Conservation (phyloP, 2,888 invertebrate genomes). For the Mamestra brassicae region DNA sequence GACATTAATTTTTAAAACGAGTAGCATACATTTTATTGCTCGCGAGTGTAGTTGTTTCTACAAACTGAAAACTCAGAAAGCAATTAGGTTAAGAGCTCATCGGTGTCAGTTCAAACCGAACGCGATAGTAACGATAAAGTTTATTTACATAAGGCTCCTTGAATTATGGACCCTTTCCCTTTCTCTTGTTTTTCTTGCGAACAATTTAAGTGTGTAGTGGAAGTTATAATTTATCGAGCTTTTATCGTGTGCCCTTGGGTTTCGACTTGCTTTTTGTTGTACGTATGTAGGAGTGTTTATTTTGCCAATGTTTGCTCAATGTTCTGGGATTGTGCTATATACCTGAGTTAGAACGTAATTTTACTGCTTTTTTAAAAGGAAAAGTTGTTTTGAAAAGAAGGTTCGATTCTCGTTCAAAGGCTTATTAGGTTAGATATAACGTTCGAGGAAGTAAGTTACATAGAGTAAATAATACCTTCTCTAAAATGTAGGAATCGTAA, state of each 20-base stretch:
- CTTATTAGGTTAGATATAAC: too few species aligned
- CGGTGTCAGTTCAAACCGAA: conserved; percentile 20
- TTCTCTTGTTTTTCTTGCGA: conserved; percentile 41
- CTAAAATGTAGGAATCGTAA: too few species aligned
- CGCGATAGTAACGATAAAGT: conserved; percentile 33
- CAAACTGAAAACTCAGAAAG: conserved; percentile 36
- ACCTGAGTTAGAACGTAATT: not conserved
- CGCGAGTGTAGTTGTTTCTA: conserved; percentile 2
- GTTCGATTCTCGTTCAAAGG: too few species aligned
- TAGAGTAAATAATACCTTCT: too few species aligned
- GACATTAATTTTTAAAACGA: too few species aligned
- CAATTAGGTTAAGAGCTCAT: conserved; percentile 58
- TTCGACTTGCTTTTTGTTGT: conserved; percentile 10
- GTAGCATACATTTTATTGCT: too few species aligned
- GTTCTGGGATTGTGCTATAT: not conserved
- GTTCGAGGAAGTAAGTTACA: too few species aligned
- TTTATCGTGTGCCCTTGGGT: conserved; percentile 36
- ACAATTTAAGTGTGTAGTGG: conserved; percentile 27
- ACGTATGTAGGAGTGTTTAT: conserved; percentile 1
- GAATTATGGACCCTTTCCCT: conserved; percentile 28
- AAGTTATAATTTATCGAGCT: conserved; percentile 51
- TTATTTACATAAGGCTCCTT: conserved; percentile 32
- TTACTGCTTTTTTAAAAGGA: not conserved
- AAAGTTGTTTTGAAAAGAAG: not conserved
- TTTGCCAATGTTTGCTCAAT: not conserved